Evolutionary conservation across 2,888 invertebrate genomes (phyloP), one percentile per base, ranked within the genome.

Genomic region (Andrena haemorrhoa): DNA sequence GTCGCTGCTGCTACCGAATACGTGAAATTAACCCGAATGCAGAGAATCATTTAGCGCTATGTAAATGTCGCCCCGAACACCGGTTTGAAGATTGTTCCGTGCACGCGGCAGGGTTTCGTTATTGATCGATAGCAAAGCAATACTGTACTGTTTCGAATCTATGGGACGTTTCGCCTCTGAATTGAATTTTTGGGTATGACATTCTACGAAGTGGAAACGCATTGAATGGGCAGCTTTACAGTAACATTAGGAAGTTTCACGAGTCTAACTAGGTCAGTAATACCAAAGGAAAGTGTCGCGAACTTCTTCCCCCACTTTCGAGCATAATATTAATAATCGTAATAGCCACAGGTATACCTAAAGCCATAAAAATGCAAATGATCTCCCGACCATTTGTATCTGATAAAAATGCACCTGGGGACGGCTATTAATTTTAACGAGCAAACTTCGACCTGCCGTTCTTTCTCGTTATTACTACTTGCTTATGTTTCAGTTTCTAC

Each of bases 1-100:
- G 29, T 68, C 47, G 53, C 68, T 53, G 26, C 10, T 16, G 20
- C 53, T 35, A 20, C 31, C 0, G 41, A 63, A 41, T n/a, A 65
- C 35, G n/a, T n/a, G 68, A 69, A 75, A 70, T 70, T 23, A 8
- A 1, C 2, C 10, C 53, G 33, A 35, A 60, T 71, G 53, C 71
- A 47, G 29, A 16, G 20, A 41, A 49, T 66, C 23, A 7, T 65
- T 72, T 77, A 66, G 61, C 77, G 29, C 47, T 56, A n/a, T 58
- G 70, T 47, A 76, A 75, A 70, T 41, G 20, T 8, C 33, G 51
- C 41, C 26, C 33, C n/a, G n/a, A 47, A 10, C 65, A 29, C 16
- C 16, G 16, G 65, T 6, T 31, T n/a, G 10, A 2, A 26, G 16
- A 26, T 49, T n/a, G 65, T 65, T 31, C 47, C 23, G 47, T 26